Base-by-base conservation (phyloP, 2,888 invertebrate genomes). In the Drosophila tanythrix region DNA sequence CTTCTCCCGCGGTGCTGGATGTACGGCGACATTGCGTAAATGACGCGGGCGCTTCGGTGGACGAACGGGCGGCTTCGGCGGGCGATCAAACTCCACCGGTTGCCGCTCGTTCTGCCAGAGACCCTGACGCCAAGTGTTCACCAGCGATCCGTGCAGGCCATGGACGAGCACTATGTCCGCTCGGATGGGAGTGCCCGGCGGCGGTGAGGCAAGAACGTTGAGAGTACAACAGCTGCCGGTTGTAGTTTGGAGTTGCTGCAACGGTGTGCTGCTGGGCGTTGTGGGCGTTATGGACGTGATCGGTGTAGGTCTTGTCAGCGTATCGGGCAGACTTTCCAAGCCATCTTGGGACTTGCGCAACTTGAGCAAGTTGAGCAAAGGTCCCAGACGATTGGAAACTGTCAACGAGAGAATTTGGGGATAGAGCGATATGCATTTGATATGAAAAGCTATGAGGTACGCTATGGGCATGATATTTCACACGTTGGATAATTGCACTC, bases 111-210 rank as follows among this genome's bases (percentile, higher is more conserved):
- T 93, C 52, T 91, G 94, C 96, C 96, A 96, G 35, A 95, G 94
- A 0, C 96, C 96, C 91, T 97, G 97, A 53, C 96, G 94, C 97
- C 97, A 98, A 0, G 97, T 97, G 87, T 96, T 96, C 27, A 95
- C 95, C 36, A 96, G 94, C 0, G 97, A 97, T 0, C 96, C 95
- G 62, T 93, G 93, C 27, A 93, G 81, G 0, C 92, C 98, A 89
- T 98, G 98, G 0, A 98, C 95, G 88, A 98, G 97, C 27, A 98
- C 95, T 29, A 98, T 95, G 90, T 98, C 98, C 3, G 94, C 94
- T 6, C 92, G 90, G 51, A 93, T 93, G 2, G 92, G 91, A 10
- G 78, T 81, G 29, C 92, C 93, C 7, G 90, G 77, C 11, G 92
- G 90, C 5, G 93, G 93, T 51, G 92, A 92, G 13, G 93, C 92